Conservation (phyloP, 2,113 vertebrate genomes). For the Oncorhynchus kisutch region DNA sequence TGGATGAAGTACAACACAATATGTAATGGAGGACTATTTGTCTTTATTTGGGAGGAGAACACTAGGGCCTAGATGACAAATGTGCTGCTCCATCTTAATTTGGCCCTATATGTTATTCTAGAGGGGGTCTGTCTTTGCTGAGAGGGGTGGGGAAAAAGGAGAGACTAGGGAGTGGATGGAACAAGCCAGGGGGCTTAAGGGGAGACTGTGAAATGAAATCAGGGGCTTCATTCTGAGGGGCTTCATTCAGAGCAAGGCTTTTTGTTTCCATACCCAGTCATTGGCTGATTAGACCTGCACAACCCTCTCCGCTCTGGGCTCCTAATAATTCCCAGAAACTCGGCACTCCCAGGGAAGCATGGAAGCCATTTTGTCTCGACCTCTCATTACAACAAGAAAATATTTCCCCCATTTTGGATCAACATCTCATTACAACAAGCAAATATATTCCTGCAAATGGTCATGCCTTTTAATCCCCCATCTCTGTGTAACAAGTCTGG, state of each 20-base stretch:
- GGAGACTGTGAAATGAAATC: constrained; percentile 14
- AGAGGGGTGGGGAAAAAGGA: constrained; percentile 17
- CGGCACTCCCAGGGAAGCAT: constrained; percentile 15
- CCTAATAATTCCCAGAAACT: constrained; percentile 10
- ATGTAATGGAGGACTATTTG: constrained; percentile 60
- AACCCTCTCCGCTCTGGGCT: background rate
- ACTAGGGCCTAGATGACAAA: constrained; percentile 50
- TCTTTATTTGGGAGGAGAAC: constrained; percentile 69
- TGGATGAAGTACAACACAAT: constrained; percentile 53
- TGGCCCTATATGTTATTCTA: constrained; percentile 34
- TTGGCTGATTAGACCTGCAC: constrained; percentile 29
- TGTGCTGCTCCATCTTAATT: constrained; percentile 58
- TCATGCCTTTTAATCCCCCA: constrained; percentile 56
- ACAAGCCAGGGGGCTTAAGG: constrained; percentile 5
- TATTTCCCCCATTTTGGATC: constrained; percentile 39
- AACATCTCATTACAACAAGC: constrained; percentile 20
- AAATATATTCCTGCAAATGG: constrained; percentile 56
- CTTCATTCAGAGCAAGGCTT: constrained; percentile 17
- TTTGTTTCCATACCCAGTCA: constrained; percentile 28
- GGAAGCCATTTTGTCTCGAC: constrained; percentile 36
- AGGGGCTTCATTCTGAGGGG: constrained; percentile 29
- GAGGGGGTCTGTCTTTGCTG: constrained; percentile 31
- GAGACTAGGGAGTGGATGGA: constrained; percentile 11
- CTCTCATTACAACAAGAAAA: constrained; percentile 31
- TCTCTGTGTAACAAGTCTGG: constrained; percentile 53